Evolutionary conservation across 2,113 vertebrate genomes (phyloP), one percentile per base, ranked within the genome.

Genomic region (Lipophrys pholis): DNA sequence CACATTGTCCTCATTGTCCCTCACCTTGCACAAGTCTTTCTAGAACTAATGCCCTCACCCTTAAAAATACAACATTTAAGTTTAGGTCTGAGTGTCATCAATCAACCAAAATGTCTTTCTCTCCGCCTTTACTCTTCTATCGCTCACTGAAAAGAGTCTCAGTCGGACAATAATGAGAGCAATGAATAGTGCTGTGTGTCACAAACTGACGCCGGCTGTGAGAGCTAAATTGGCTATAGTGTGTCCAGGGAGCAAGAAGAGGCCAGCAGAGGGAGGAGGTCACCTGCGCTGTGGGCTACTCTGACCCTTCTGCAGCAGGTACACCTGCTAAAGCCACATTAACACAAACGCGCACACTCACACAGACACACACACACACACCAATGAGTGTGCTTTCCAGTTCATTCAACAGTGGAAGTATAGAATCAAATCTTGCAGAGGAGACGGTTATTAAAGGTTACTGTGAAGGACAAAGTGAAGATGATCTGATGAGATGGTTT

Each of bases 101-200:
- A 43, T 69, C 48, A 54, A 54, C 21, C 55, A 69, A 10, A 67
- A 58, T 9, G 40, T 62, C 76, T 57, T 42, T 36, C 62, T 84
- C 30, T 21, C 3, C 80, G 60, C 16, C 57, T 82, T 58, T 70
- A 46, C 61, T 71, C 69, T 63, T 63, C 53, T 59, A 48, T 54
- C 53, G 65, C 68, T 81, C 60, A 30, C 53, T 54, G 61, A 83
- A 86, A 86, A 86, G 69, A 70, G 79, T 76, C 84, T 91, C 76
- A 48, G 73, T 59, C 6, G 41, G 81, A 73, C 76, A 83, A 76
- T 93, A 92, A 92, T 89, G 87, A 91, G 80, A 87, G 75, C 75
- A 68, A 90, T 89, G 80, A 91, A 82, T 79, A 89, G 87, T 52
- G 45, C 69, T 78, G 38, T 80, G 70, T 84, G 88, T 86, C 76